Base-by-base conservation (phyloP, 2,113 vertebrate species). In the Nibea coibor region DNA sequence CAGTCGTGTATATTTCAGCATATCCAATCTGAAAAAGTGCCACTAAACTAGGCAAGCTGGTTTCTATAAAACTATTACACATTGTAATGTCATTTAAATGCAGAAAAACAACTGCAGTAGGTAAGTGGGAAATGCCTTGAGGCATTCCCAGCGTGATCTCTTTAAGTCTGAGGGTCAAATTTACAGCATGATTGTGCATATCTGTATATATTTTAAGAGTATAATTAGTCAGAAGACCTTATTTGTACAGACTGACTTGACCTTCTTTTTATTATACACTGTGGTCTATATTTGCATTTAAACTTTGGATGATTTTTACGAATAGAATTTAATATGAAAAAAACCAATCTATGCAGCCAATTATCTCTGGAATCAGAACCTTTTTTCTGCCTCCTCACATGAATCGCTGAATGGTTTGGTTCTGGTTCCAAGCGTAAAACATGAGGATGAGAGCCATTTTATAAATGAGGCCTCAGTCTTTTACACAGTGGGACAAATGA, bases 401-500 rank as follows among this genome's bases (percentile, higher is more conserved):
- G 6, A 20, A 57, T 73, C 31, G 69, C 4, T 24, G 35, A 53
- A 16, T 28, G 10, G n/a, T 80, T 83, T 63, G 20, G 12, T 70
- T 54, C 45, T 54, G 20, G 39, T 63, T 51, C 15, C 9, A 35
- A 42, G 14, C 57, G 47, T 22, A 54, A 72, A 80, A 2, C 16
- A 58, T 9, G 26, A 42, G 57, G 10, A 48, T 24, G 9, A 39
- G 15, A 57, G 11, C 15, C 14, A 14, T 56, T 61, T 81, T 39
- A 72, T 45, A 73, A 74, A 78, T 48, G 51, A 48, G 19, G 8
- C 51, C 11, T 7, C 2, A 2, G 50, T 58, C n/a, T 67, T 85
- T 73, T 77, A 35, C 73, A 48, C 72, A 83, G 6, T 56, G 24
- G 64, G 43, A 70, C 48, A 83, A 82, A 87, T 78, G 68, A 87